These are phyloP conservation scores for Aegithalos caudatus DNA, from an alignment of 2,113 vertebrate genomes.

Conservation along the genomic window DNA sequence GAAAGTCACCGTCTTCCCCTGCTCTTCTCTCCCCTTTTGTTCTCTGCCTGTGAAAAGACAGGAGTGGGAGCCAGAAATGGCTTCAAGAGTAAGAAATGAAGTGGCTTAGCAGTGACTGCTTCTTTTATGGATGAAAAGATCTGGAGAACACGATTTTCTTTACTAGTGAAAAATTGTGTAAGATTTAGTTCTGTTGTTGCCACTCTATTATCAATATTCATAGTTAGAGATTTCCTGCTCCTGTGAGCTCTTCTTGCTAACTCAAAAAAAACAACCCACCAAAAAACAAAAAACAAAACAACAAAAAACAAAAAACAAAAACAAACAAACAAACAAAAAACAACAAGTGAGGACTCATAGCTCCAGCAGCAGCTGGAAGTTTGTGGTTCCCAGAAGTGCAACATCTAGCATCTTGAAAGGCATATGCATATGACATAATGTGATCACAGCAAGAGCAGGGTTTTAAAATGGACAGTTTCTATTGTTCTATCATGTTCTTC, in stretches of 20 bases:
- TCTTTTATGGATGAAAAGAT: background rate
- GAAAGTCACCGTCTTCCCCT: no score
- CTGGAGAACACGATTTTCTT: background rate
- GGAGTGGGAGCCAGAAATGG: background rate
- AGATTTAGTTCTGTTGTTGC: background rate
- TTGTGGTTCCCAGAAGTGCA: background rate
- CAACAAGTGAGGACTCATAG: background rate
- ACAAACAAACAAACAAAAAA: no score
- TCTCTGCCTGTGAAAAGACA: background rate
- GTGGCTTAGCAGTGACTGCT: background rate
- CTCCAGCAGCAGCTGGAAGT: background rate
- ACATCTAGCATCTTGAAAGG: background rate
- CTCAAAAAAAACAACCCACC: no score
- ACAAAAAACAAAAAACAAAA: no score
- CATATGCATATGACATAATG: background rate
- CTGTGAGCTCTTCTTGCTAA: background rate
- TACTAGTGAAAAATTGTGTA: background rate
- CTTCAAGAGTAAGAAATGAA: background rate
- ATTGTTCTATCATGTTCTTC: accelerated
- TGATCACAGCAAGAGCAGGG: background rate
- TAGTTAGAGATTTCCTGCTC: background rate
- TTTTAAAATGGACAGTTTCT: background rate
- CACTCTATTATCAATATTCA: background rate
- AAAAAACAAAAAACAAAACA: no score
- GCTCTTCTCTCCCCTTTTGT: background rate